Base-by-base conservation (phyloP, 2,113 vertebrate species). In the Notarius quadriscutis region DNA sequence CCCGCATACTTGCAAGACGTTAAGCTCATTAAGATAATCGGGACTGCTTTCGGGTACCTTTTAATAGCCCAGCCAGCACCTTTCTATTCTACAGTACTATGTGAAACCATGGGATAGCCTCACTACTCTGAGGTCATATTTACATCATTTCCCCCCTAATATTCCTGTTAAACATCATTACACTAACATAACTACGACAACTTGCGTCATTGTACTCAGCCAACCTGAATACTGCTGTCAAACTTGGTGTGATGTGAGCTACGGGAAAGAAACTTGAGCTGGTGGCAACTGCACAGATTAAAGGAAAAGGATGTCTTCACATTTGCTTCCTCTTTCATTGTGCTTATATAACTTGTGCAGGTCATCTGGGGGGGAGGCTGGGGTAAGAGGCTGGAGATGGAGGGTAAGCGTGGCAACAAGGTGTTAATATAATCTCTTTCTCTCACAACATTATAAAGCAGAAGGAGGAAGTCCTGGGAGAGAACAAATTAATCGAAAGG, bases 21-120 rank as follows among this genome's bases (percentile, higher is more conserved):
- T 98, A 97, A 99, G 96, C 97, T 96, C 94, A 96, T 98, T 97
- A 97, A 93, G 93, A 91, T 97, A 98, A 97, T 96, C 94, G 93
- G 79, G 89, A 86, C 94, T 92, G 88, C 93, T 92, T 84, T 90
- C 87, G 91, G 88, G 89, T 91, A 83, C 84, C 89, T 94, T 93
- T 95, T 94, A 92, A 94, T 94, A 95, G 92, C 63, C 80, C 34
- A 81, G 84, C 89, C 89, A 92, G 90, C 88, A 88, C 84, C 15
- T n/a, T 81, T 60, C 69, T 53, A 57, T 83, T 22, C 5, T 7
- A 25, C 7, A 57, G 34, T 14, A 85, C 18, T 41, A 4, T 41
- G 41, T 41, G 17, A 74, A 65, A 48, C 2, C 18, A 60, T 81
- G 22, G 17, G 2, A 12, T 60, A 20, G 34, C 9, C 15, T 30